phyloP scores from a whole-genome alignment of 2,888 invertebrate species.

The Acronicta leporina region DNA sequence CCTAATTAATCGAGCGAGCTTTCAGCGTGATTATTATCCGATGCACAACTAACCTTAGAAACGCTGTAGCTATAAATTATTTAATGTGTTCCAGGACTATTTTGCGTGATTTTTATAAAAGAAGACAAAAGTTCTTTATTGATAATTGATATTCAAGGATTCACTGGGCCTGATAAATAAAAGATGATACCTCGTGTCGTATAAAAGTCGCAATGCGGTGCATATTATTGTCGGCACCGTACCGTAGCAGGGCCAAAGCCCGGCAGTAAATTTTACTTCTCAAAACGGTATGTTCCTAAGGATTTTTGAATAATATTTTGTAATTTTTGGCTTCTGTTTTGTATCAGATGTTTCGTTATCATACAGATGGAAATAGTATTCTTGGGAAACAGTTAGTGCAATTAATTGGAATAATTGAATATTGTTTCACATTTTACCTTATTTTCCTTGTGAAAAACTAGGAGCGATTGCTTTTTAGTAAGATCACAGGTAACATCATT shows the following conservation, averaged over 20 bases:
- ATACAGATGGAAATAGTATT: neutral
- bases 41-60: neutral
- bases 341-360: neutral
- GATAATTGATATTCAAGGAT: conserved; percentile 8
- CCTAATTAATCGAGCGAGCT: no score
- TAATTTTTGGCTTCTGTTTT: conserved; percentile 4
- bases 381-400: no score
- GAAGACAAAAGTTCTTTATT: neutral
- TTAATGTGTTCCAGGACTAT: neutral
- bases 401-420: no score
- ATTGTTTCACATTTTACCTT: no score
- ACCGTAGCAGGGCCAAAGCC: conserved; percentile 43
- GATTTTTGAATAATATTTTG: conserved; percentile 31
- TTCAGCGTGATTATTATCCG: neutral
- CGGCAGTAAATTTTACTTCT: conserved; percentile 52
- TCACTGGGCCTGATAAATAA: conserved; percentile 27
- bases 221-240: conserved; percentile 46
- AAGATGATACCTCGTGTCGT: conserved; percentile 32
- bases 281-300: conserved; percentile 45
- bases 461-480: no score
- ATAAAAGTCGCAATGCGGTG: conserved; percentile 65
- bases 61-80: neutral
- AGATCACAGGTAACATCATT: no score
- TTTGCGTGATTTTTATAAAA: neutral
- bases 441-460: no score